Evolutionary conservation across 2,888 invertebrate genomes (phyloP).

Genomic region (Siphlonurus alternatus): DNA sequence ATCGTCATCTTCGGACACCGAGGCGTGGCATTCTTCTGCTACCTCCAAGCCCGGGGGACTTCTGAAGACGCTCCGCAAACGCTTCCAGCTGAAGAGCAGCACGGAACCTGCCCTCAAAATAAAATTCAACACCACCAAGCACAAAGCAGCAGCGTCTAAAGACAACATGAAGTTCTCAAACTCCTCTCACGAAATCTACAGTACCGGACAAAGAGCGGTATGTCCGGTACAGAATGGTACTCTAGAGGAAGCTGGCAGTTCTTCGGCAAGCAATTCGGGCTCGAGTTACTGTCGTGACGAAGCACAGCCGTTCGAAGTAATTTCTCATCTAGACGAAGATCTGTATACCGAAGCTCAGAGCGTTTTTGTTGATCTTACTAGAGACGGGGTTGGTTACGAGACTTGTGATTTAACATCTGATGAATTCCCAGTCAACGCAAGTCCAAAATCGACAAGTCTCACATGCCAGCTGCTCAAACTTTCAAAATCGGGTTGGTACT

Average conservation of each 20-base stretch:
- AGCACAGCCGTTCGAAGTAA: background rate
- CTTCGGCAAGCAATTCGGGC: background rate
- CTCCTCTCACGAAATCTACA: background rate
- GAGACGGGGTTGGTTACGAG: conserved; percentile 3
- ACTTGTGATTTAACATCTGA: conserved; percentile 7
- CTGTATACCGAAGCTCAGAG: conserved; percentile 3
- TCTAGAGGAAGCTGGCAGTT: background rate
- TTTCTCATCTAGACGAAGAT: background rate
- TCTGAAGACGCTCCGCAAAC: background rate
- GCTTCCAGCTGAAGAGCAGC: background rate
- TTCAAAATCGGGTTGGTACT: conserved; percentile 49
- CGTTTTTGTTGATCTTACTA: conserved; percentile 3
- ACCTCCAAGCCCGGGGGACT: background rate
- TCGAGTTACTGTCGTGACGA: no score
- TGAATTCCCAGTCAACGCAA: background rate
- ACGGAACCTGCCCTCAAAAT: background rate
- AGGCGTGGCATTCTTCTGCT: no score
- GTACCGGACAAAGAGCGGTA: background rate
- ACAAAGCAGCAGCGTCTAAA: background rate
- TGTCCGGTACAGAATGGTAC: background rate
- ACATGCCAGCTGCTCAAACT: conserved; percentile 14
- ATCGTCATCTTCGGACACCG: background rate
- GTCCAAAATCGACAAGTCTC: conserved; percentile 10
- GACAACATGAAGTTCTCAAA: background rate
- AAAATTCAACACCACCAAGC: background rate